Percentiles rank a stretch among this genome's conserved stretches.
Conservation (phyloP, 1,140 invertebrate genomes). For the Bathynomus jamesi region DNA sequence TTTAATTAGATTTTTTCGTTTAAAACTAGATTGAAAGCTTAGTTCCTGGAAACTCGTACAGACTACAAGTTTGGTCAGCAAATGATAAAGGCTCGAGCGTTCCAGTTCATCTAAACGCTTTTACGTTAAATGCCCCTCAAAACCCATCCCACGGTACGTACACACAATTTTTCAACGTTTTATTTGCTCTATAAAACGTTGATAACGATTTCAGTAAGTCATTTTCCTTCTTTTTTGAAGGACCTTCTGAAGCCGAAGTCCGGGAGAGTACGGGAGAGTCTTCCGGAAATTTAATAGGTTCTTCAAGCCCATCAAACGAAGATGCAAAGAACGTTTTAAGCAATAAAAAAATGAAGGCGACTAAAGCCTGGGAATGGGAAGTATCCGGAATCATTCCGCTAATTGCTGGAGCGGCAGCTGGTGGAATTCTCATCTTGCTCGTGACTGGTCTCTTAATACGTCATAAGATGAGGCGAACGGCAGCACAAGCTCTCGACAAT, state of each 20-base stretch:
- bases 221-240: not conserved
- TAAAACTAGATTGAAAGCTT: not conserved
- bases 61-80: not conserved
- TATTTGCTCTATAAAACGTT: too few relatives aligned
- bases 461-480: not conserved
- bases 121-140: not conserved
- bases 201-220: too few relatives aligned
- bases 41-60: not conserved
- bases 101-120: not conserved
- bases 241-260: not conserved
- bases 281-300: not conserved
- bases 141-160: not conserved
- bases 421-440: not conserved
- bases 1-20: too few relatives aligned
- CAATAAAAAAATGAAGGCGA: not conserved
- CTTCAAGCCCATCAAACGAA: not conserved
- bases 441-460: not conserved
- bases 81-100: not conserved
- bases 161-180: not conserved
- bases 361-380: not conserved
- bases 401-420: not conserved
- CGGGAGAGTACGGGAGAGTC: not conserved
- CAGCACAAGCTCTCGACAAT: not conserved
- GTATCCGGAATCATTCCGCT: not conserved
- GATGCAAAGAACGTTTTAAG: not conserved